Evolutionary conservation across 2,797 vertebrate genomes (phyloP), one percentile per base, ranked within the genome.

Genomic region (Poecilia wingei): DNA sequence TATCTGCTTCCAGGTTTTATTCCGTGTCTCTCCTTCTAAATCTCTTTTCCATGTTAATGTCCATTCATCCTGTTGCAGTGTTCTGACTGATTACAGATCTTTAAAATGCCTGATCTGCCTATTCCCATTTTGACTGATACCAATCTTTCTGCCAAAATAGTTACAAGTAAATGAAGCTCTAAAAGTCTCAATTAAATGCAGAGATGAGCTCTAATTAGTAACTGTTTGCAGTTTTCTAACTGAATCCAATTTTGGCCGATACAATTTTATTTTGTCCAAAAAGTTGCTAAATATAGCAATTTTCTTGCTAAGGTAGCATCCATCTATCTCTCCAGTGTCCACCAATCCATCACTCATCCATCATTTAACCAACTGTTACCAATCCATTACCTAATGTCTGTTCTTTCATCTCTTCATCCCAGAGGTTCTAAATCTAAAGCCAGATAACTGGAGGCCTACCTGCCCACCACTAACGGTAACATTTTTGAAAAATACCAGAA

Each of bases 401-500:
- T 61, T 16, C 59, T 16, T 61, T 18, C 14, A 61, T 61, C 28
- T 31, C 13, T 61, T 31, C 59, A 33, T 61, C 59, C 59, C 28
- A 33, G 28, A 18, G 31, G 31, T 61, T 20, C 59, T 64, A 64
- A 64, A 64, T 36, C 18, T 64, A 64, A 64, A 64, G 31, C 33
- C 1, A 39, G 16, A 64, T 3, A 61, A 36, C 59, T 20, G 31
- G 9, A 41, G 25, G 12, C 5, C 39, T 39, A 10, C 20, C 36
- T 66, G 33, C 8, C 20, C 36, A 25, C 22, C 39, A n/a, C 2
- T 43, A 41, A 41, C 4, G 41, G 61, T 13, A 41, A 25, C 10
- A 10, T 25, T 6, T 68, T 68, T 22, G 6, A 39, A 20, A 9
- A 66, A 66, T 66, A 66, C 98, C 98, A 97, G 90, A 98, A 98